Conservation (phyloP, 2,888 invertebrate species). For the Syritta pipiens region DNA sequence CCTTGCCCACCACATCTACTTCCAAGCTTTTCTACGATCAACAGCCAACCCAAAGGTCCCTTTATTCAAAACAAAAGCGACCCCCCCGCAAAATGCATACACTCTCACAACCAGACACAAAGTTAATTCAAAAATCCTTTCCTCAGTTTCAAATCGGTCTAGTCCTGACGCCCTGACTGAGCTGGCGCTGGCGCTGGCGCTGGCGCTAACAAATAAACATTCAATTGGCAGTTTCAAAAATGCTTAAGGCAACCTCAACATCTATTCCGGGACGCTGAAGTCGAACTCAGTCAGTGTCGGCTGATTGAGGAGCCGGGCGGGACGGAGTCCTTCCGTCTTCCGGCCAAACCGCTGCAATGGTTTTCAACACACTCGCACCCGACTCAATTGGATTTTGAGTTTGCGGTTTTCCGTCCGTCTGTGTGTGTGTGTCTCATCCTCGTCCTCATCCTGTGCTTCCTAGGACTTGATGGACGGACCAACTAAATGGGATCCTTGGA, state of each 20-base stretch:
- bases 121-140: slow-evolving; percentile 19
- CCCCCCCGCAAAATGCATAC: slow-evolving; percentile 18
- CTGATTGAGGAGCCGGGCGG: too few species aligned
- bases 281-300: slow-evolving; percentile 7
- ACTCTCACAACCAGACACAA: slow-evolving; percentile 34
- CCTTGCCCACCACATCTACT: too few species aligned
- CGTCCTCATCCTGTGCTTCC: slow-evolving; percentile 12
- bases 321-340: too few species aligned
- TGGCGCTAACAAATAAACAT: slow-evolving; percentile 22
- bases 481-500: slow-evolving; percentile 10
- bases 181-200: too few species aligned
- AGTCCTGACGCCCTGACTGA: too few species aligned
- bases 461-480: slow-evolving; percentile 23
- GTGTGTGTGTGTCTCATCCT: too few species aligned
- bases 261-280: slow-evolving; percentile 1
- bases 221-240: slow-evolving; percentile 25
- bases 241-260: slow-evolving; percentile 5
- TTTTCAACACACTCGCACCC: slow-evolving; percentile 28
- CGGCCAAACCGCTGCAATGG: too few species aligned
- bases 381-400: slow-evolving; percentile 62
- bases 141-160: too few species aligned
- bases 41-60: too few species aligned
- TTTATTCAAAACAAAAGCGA: not conserved
- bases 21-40: too few species aligned
- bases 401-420: slow-evolving; percentile 50